These are phyloP conservation scores for Craterocephalus amniculus DNA, from an alignment of 2,797 vertebrate genomes.

Conservation along the genomic window DNA sequence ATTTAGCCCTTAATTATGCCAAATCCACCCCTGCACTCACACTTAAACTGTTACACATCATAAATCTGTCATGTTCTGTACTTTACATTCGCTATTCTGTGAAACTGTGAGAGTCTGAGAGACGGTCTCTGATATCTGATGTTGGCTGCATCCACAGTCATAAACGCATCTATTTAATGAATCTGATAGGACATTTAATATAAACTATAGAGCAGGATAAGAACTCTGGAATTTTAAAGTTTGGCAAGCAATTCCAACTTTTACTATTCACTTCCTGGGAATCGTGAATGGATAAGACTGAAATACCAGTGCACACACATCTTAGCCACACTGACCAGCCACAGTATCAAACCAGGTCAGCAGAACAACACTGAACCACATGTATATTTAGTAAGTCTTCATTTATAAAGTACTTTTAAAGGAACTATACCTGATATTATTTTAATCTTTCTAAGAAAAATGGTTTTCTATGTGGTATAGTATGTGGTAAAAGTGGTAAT, in stretches of 20 bases:
- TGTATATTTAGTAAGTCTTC: too few species aligned
- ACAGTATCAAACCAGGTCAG: background rate
- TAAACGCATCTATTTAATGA: background rate
- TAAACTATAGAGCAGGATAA: background rate
- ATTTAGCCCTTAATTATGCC: constrained; percentile 22
- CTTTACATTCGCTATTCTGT: constrained; percentile 1
- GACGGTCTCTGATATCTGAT: constrained; percentile 8
- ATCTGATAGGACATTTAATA: background rate
- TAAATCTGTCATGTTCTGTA: constrained; percentile 12
- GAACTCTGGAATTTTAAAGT: background rate
- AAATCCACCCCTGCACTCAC: constrained; percentile 48
- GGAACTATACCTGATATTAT: too few species aligned
- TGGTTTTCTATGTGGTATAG: too few species aligned
- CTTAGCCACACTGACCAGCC: background rate
- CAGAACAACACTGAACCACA: background rate
- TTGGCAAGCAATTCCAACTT: constrained; percentile 1
- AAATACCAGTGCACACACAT: background rate
- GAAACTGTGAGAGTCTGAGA: constrained; percentile 4
- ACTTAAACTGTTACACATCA: constrained; percentile 25
- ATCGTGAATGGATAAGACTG: background rate
- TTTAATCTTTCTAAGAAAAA: too few species aligned
- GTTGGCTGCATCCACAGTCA: background rate
- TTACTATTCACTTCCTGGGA: background rate
- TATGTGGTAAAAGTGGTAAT: too few species aligned
- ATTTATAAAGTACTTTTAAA: too few species aligned